Evolutionary conservation across 2,888 invertebrate species (phyloP).

Genomic region (Drosophila gaucha): DNA sequence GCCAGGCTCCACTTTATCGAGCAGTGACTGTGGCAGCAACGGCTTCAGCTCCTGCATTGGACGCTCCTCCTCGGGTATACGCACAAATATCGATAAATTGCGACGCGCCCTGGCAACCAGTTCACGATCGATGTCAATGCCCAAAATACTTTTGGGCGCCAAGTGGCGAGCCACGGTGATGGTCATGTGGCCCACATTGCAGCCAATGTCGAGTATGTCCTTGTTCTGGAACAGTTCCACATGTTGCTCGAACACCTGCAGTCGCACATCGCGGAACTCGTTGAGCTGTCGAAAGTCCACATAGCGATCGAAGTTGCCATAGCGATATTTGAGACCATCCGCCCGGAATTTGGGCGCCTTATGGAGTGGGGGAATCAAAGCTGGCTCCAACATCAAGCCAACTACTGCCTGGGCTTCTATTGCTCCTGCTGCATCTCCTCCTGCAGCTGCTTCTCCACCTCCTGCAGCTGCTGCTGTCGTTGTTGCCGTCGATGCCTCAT

Average conservation of each 20-base stretch:
- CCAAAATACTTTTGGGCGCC: slow-evolving; percentile 93
- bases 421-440: slow-evolving; percentile 9
- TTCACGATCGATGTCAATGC: slow-evolving; percentile 97
- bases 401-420: slow-evolving; percentile 2
- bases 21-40: background rate
- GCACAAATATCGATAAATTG: slow-evolving; percentile 83
- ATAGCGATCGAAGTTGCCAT: slow-evolving; percentile 98
- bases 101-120: slow-evolving; percentile 88
- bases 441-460: background rate
- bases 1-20: slow-evolving; percentile 19
- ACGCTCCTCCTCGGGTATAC: slow-evolving; percentile 72
- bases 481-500: slow-evolving; percentile 22
- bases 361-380: slow-evolving; percentile 59
- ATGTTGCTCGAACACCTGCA: slow-evolving; percentile 92
- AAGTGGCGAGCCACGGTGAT: slow-evolving; percentile 94
- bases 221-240: slow-evolving; percentile 94
- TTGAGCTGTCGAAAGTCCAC: slow-evolving; percentile 96
- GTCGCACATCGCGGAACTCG: slow-evolving; percentile 92
- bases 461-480: background rate
- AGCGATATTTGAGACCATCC: slow-evolving; percentile 93
- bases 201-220: slow-evolving; percentile 98
- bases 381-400: slow-evolving; percentile 52
- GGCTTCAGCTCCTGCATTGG: slow-evolving; percentile 34
- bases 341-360: slow-evolving; percentile 87
- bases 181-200: slow-evolving; percentile 98